Evolutionary conservation across 2,797 vertebrate species (phyloP).

Genomic region (Myripristis jacobus): DNA sequence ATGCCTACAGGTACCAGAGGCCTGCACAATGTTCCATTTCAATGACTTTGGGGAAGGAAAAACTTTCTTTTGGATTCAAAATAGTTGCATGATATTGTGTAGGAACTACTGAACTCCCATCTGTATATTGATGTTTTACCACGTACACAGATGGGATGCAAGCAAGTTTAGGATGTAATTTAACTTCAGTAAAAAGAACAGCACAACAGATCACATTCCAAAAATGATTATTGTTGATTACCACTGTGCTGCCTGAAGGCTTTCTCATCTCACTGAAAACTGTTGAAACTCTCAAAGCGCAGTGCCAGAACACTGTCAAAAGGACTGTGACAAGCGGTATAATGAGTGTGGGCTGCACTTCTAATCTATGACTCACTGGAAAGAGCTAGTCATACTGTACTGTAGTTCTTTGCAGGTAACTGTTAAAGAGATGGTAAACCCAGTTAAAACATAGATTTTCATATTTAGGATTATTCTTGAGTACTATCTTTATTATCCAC

Average conservation of each 20-base stretch:
- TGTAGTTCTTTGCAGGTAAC: too few relatives aligned
- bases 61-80: too few relatives aligned
- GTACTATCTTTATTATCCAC: too few relatives aligned
- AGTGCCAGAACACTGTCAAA: constrained; percentile 27
- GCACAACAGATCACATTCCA: background rate
- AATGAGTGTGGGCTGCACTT: constrained; percentile 56
- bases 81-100: too few relatives aligned
- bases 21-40: too few relatives aligned
- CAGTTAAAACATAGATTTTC: too few relatives aligned
- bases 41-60: too few relatives aligned
- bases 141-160: too few relatives aligned
- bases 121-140: background rate
- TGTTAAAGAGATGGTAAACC: too few relatives aligned
- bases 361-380: constrained; percentile 57
- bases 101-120: too few relatives aligned
- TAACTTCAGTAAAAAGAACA: background rate
- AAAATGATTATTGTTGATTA: constrained; percentile 10
- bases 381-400: background rate
- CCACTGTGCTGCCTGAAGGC: constrained; percentile 1
- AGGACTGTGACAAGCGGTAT: constrained; percentile 18
- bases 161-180: background rate
- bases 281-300: constrained; percentile 1
- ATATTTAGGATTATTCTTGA: too few relatives aligned
- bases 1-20: too few relatives aligned
- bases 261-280: constrained; percentile 4